Evolutionary conservation across 2,797 vertebrate genomes (phyloP).

Genomic region (Diglossa cyanea): DNA sequence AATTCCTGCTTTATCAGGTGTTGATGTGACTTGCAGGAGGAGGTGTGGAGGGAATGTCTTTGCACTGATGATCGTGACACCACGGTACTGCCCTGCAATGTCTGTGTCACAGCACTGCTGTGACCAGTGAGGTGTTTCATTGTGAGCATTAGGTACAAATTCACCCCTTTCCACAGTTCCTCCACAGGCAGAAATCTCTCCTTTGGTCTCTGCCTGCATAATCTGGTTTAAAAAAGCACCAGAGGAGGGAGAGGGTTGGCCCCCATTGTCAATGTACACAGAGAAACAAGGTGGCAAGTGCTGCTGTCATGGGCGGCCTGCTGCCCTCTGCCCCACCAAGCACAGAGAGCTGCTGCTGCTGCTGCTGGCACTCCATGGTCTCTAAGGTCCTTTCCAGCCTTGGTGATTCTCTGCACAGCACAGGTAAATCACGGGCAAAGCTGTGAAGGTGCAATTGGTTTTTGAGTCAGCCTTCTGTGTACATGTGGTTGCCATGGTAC

Average conservation of each 20-base stretch:
- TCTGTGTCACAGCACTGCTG: background rate
- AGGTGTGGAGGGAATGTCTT: background rate
- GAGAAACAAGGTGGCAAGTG: rapidly evolving
- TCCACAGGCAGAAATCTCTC: background rate
- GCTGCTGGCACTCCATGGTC: background rate
- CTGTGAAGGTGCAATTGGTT: background rate
- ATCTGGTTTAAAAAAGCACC: background rate
- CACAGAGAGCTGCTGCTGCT: background rate
- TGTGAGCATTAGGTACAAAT: background rate
- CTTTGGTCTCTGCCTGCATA: background rate
- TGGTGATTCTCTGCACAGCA: background rate
- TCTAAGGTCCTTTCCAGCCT: background rate
- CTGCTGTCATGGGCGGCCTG: background rate
- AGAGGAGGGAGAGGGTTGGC: background rate
- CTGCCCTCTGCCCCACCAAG: background rate
- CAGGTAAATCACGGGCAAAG: background rate
- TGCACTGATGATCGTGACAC: background rate
- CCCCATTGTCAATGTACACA: background rate
- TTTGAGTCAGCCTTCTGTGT: background rate
- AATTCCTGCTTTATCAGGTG: background rate
- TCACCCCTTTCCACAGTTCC: background rate
- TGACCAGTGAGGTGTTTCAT: background rate
- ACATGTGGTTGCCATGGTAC: background rate
- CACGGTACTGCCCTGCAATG: rapidly evolving
- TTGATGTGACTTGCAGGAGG: background rate